These are phyloP conservation scores for Sciurus carolinensis DNA, from an alignment of 2,797 vertebrate genomes.

Conservation along the genomic window DNA sequence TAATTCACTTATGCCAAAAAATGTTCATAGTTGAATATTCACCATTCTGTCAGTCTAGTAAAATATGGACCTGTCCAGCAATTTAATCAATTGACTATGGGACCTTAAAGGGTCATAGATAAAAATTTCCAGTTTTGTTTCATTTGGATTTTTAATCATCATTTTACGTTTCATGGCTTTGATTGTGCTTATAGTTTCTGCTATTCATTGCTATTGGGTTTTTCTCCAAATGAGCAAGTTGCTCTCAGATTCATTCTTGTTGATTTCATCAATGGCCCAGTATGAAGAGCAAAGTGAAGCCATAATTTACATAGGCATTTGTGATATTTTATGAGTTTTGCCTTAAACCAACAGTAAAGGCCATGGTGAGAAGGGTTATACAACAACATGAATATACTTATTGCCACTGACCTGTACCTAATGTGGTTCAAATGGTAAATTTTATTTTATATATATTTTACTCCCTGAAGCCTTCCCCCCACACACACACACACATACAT, in stretches of 20 bases:
- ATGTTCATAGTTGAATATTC: constrained; percentile 66
- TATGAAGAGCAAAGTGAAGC: neutral
- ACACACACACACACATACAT: neutral
- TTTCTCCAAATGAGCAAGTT: constrained; percentile 6
- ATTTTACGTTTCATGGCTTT: constrained; percentile 23
- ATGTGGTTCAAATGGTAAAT: neutral
- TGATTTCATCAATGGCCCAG: constrained; percentile 13
- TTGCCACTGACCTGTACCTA: neutral
- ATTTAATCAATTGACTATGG: constrained; percentile 56
- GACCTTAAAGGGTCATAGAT: neutral
- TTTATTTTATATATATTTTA: neutral
- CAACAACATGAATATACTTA: neutral
- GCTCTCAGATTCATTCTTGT: neutral
- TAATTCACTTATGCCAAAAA: constrained; percentile 65
- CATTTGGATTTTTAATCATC: constrained; percentile 59
- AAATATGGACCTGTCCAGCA: constrained; percentile 59
- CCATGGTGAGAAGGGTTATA: neutral
- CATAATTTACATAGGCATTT: neutral
- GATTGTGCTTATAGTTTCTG: neutral
- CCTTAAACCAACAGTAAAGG: neutral
- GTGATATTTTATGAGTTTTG: neutral
- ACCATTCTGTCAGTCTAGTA: constrained; percentile 32
- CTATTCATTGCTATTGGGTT: neutral
- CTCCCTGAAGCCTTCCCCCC: too few relatives aligned
- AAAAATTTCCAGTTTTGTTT: constrained; percentile 66